Evolutionary conservation across 2,113 vertebrate genomes (phyloP).

Genomic region (Petroica traversi): DNA sequence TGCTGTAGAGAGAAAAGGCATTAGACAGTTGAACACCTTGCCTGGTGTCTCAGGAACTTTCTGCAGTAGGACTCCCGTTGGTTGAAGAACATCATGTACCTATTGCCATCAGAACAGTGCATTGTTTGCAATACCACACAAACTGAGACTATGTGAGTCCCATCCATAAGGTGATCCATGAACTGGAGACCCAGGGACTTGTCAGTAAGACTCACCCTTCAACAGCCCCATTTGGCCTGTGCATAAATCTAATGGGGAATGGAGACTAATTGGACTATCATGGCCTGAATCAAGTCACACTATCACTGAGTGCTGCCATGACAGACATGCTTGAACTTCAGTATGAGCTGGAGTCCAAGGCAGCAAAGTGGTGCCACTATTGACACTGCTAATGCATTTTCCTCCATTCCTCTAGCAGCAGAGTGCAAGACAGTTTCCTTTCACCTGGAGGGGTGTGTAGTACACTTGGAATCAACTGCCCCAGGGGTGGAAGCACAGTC

Average conservation of each 20-base stretch:
- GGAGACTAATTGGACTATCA: neutral
- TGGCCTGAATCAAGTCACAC: neutral
- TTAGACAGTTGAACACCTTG: neutral
- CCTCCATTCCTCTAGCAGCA: neutral
- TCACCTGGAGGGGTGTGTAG: neutral
- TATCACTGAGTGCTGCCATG: neutral
- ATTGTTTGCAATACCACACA: neutral
- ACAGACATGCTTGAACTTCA: neutral
- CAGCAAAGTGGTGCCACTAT: neutral
- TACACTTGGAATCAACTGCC: neutral
- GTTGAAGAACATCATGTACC: neutral
- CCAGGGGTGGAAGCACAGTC: neutral
- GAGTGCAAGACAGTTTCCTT: neutral
- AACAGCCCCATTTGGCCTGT: neutral
- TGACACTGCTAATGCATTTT: neutral
- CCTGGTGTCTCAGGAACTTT: neutral
- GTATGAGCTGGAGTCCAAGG: neutral
- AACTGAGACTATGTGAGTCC: neutral
- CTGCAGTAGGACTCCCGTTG: neutral
- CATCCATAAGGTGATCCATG: neutral
- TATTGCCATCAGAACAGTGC: neutral
- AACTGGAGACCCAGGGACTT: neutral
- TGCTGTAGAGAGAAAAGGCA: neutral
- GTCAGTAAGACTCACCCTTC: neutral
- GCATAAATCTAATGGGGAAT: neutral